Percentiles rank a stretch among this genome's conserved stretches.
Evolutionary conservation across 2,888 invertebrate genomes (phyloP).

Genomic region (Papilio demoleus): DNA sequence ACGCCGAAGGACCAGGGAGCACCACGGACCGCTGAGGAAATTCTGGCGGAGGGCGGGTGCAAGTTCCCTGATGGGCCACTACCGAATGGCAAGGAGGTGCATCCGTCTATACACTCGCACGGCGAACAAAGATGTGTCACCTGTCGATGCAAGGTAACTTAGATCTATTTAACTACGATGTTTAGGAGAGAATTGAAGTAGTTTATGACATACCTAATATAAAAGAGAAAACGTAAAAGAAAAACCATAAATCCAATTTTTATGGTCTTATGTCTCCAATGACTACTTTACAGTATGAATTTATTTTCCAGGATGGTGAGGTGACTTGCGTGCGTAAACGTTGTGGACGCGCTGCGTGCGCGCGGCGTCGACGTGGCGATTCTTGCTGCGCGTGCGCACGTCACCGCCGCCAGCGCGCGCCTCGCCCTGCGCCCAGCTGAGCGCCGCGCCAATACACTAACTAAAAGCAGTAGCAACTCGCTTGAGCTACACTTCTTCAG

Average conservation of each 20-base stretch:
- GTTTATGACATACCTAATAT: too few relatives aligned
- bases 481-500: conserved; percentile 41
- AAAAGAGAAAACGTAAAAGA: too few relatives aligned
- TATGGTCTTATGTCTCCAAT: too few relatives aligned
- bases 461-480: conserved; percentile 32
- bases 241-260: too few relatives aligned
- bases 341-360: conserved; percentile 90
- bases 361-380: conserved; percentile 77
- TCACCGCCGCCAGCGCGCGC: conserved; percentile 71
- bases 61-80: conserved; percentile 88
- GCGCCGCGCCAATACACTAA: conserved; percentile 47
- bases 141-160: conserved; percentile 93
- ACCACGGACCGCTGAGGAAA: conserved; percentile 85
- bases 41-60: conserved; percentile 92
- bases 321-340: conserved; percentile 91
- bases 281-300: not conserved
- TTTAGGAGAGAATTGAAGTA: too few relatives aligned
- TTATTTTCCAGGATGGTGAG: conserved; percentile 87
- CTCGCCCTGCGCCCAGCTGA: conserved; percentile 62
- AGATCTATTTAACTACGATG: conserved; percentile 24
- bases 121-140: conserved; percentile 95
- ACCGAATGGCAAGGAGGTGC: conserved; percentile 92
- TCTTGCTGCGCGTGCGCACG: conserved; percentile 85
- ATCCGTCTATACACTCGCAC: conserved; percentile 93
- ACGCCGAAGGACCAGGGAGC: conserved; percentile 75